These are phyloP conservation scores for Charadrius vociferus DNA, from an alignment of 2,113 vertebrate species.

Conservation along the genomic window DNA sequence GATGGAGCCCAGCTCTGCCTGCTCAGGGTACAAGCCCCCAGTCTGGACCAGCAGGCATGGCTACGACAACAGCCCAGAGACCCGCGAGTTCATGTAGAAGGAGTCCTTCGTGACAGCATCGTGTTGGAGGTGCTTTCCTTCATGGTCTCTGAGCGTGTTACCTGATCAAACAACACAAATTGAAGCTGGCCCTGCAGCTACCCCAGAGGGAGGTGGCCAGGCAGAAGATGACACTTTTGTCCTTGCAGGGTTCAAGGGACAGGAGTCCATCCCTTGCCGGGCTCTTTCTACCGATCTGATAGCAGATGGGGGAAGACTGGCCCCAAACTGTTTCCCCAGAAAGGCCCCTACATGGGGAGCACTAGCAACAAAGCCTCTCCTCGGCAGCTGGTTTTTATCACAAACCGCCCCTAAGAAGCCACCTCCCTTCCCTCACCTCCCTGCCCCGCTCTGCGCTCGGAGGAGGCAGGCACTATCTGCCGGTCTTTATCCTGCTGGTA, in stretches of 20 bases:
- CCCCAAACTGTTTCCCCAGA: background rate
- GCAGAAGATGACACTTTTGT: background rate
- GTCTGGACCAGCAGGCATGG: background rate
- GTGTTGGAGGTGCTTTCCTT: fast-evolving
- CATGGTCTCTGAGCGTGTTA: fast-evolving
- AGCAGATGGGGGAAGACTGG: background rate
- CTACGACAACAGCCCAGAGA: background rate
- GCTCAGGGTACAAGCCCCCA: fast-evolving
- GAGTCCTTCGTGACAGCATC: background rate
- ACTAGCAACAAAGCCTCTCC: background rate
- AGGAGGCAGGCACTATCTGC: background rate
- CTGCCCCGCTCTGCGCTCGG: background rate
- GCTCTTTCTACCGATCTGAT: background rate
- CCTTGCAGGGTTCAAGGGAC: background rate
- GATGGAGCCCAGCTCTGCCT: background rate
- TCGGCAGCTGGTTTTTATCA: background rate
- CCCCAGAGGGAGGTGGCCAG: background rate
- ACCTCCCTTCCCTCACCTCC: background rate
- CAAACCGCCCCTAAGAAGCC: background rate
- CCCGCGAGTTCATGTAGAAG: fast-evolving
- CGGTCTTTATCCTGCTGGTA: background rate
- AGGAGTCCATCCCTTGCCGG: background rate
- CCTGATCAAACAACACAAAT: background rate
- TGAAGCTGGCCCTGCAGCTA: background rate
- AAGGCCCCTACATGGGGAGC: background rate